Base-by-base conservation (phyloP, 2,113 vertebrate species). In the Anhinga anhinga region DNA sequence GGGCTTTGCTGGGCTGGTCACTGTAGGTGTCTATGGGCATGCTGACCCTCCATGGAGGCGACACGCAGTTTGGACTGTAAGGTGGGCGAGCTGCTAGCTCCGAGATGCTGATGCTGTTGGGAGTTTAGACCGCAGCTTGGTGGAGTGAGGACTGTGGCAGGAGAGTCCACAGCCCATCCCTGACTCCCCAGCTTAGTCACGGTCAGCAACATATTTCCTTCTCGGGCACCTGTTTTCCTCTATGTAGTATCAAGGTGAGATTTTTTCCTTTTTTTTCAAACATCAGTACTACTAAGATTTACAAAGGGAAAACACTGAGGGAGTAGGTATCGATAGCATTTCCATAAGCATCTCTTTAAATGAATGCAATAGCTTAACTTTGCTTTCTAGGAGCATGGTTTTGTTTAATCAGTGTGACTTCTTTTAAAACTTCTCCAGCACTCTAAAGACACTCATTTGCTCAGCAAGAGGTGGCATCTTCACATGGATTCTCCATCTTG, bases 11-110 rank as follows among this genome's bases (percentile, higher is more conserved):
- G 70, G 69, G 32, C 61, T 58, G 47, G 7, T 32, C 14, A 4
- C 20, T 21, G 9, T 19, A 25, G 44, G 55, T 52, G n/a, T 62
- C 59, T 23, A 0, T 14, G 20, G 34, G 20, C 59, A 32, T 2
- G 3, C 6, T 62, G 10, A 11, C 56, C 14, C 36, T 16, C 47
- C 17, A 0, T 0, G 0, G 47, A 85, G 71, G 12, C 7, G 4
- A 38, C 6, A 1, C 15, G 0, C 9, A 16, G 25, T 10, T 49
- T 22, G 32, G 42, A 11, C 17, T 21, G 21, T 16, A 10, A 22
- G 38, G 25, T 30, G 65, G 30, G 38, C 2, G 17, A 85, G 70
- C 70, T 52, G 70, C 40, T 50, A 6, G 1, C 20, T 7, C n/a
- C 1, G 1, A 66, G 53, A 4, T 55, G 55, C 63, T 15, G 34